Percentiles rank a stretch among this genome's conserved stretches.
Evolutionary conservation across 2,797 vertebrate species (phyloP).

Genomic region (Cossypha caffra): DNA sequence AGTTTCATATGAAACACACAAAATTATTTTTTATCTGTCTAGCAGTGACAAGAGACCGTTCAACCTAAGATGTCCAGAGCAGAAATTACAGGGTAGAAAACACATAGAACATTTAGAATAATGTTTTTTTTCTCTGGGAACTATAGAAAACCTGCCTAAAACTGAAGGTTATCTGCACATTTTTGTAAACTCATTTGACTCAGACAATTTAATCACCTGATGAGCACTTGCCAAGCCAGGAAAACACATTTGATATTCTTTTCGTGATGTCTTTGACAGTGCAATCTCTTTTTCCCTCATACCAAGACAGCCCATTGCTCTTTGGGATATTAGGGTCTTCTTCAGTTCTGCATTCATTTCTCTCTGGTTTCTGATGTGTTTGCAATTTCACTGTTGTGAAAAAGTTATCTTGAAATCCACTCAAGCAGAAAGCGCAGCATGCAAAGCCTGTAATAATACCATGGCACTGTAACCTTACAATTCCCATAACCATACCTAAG

Average conservation of each 20-base stretch:
- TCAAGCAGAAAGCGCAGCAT: neutral
- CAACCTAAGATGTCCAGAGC: neutral
- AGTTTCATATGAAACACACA: neutral
- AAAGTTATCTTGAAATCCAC: neutral
- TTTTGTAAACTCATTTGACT: neutral
- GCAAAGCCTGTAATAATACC: neutral
- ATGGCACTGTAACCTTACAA: neutral
- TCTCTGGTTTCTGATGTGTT: neutral
- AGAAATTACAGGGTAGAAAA: conserved; percentile 1
- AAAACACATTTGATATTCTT: neutral
- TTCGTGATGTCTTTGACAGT: neutral
- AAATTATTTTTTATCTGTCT: neutral
- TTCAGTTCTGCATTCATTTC: neutral
- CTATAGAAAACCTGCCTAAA: neutral
- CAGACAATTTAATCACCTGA: conserved; percentile 1
- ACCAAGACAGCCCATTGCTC: neutral
- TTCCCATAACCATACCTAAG: neutral
- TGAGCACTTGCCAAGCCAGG: neutral
- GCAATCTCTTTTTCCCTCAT: neutral
- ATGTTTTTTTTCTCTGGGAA: neutral
- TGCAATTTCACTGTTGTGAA: neutral
- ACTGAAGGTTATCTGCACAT: neutral
- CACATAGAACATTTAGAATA: neutral
- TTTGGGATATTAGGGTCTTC: neutral
- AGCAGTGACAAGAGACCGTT: neutral